A percentile compares a stretch with the other conserved stretches of the same genome.
Evolutionary conservation across 1,140 invertebrate genomes (phyloP).

Genomic region (Cataglyphis hispanica): DNA sequence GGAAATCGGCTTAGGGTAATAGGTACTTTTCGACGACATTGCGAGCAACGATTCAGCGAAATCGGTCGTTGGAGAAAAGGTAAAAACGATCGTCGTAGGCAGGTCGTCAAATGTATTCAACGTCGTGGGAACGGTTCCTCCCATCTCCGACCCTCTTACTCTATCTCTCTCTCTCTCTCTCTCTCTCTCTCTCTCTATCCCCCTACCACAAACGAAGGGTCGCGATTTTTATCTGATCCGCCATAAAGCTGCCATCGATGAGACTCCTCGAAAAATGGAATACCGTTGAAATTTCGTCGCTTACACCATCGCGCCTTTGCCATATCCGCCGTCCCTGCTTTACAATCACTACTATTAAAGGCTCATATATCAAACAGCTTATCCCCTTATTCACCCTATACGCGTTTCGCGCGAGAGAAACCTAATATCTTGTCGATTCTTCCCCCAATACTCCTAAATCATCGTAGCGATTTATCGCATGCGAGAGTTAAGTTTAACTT

Average conservation of each 20-base stretch:
- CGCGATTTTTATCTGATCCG: conserved; percentile 74
- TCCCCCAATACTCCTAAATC: conserved; percentile 34
- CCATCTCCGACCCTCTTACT: too few relatives aligned
- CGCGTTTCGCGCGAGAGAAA: conserved; percentile 12
- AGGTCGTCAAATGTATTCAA: conserved; percentile 74
- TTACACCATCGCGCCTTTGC: conserved; percentile 46
- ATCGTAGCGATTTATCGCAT: conserved; percentile 14
- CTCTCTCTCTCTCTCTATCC: not conserved
- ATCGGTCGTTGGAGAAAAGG: conserved; percentile 66
- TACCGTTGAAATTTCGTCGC: conserved; percentile 65
- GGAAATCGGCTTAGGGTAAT: conserved; percentile 58
- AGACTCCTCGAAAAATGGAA: conserved; percentile 40
- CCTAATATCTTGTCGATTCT: conserved; percentile 40
- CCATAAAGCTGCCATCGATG: conserved; percentile 76
- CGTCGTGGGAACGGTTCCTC: conserved; percentile 27
- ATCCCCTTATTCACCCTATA: conserved; percentile 16
- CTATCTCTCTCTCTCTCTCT: not conserved
- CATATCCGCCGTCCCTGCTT: conserved; percentile 44
- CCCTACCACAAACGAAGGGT: conserved; percentile 44
- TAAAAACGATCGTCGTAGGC: conserved; percentile 65
- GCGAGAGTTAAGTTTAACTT: conserved; percentile 5
- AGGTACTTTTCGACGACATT: conserved; percentile 46
- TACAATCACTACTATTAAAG: conserved; percentile 73
- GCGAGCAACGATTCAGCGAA: conserved; percentile 61
- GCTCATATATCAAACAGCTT: conserved; percentile 72